Evolutionary conservation across 2,797 vertebrate species (phyloP).

Genomic region (Apodemus agrarius): DNA sequence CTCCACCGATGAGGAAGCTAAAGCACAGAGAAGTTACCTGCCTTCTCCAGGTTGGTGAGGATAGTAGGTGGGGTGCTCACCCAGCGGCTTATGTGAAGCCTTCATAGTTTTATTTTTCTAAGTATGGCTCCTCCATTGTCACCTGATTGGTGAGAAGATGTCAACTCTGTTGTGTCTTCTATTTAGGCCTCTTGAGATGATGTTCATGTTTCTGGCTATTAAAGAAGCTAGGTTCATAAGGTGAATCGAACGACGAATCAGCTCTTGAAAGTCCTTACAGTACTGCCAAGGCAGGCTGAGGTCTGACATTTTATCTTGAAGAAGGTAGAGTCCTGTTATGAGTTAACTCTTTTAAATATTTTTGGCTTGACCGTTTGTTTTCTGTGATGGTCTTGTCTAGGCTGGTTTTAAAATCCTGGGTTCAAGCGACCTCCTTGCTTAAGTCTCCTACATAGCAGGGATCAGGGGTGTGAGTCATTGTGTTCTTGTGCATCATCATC

Average conservation of each 20-base stretch:
- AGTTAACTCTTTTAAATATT: not conserved
- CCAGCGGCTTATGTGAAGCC: not conserved
- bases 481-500: not conserved
- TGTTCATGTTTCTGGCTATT: not conserved
- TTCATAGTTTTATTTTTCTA: constrained; percentile 26
- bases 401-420: not conserved
- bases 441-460: not conserved
- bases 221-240: not conserved
- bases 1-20: not conserved
- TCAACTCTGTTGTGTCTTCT: not conserved
- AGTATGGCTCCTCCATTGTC: not conserved
- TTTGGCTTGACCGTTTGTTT: not conserved
- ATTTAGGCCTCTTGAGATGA: not conserved
- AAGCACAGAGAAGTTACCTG: not conserved
- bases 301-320: not conserved
- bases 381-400: not conserved
- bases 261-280: not conserved
- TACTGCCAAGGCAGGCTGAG: not conserved
- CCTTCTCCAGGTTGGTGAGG: not conserved
- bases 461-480: not conserved
- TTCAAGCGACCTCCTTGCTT: not conserved
- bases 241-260: not conserved
- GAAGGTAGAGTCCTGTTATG: not conserved
- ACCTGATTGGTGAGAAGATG: not conserved
- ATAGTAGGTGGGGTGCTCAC: not conserved